These are phyloP conservation scores for Aphidius colemani DNA, from an alignment of 2,888 invertebrate genomes.

Conservation along the genomic window DNA sequence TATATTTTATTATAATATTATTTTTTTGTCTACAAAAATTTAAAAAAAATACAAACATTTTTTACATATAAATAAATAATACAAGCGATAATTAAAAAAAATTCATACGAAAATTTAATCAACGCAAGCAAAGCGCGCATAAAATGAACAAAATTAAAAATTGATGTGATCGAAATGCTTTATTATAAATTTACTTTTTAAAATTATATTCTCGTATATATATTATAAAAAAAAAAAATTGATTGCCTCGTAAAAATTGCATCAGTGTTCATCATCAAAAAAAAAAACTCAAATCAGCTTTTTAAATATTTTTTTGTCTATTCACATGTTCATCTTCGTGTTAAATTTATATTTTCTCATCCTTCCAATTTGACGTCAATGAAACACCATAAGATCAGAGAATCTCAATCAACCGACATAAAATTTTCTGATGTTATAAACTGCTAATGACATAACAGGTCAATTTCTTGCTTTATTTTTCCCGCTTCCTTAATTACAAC, in stretches of 20 bases:
- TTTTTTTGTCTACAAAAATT: neutral
- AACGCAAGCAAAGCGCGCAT: too few species aligned
- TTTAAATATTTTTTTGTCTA: conserved; percentile 4
- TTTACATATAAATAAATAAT: too few species aligned
- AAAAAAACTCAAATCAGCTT: conserved; percentile 1
- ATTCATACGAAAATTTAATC: too few species aligned
- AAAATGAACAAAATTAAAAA: too few species aligned
- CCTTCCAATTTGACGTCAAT: conserved; percentile 48
- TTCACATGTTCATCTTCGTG: conserved; percentile 7
- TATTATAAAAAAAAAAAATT: too few species aligned
- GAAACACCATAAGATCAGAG: conserved; percentile 38
- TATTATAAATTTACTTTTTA: too few species aligned
- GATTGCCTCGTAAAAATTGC: too few species aligned
- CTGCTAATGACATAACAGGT: conserved; percentile 38
- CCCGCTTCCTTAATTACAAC: conserved; percentile 24
- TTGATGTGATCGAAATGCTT: too few species aligned
- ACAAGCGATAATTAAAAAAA: too few species aligned
- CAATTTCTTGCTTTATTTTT: conserved; percentile 17
- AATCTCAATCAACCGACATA: conserved; percentile 27
- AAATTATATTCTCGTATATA: too few species aligned
- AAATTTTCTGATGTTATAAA: conserved; percentile 29
- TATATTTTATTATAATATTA: neutral
- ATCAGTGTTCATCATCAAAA: too few species aligned
- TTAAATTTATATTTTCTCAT: neutral
- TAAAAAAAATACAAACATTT: conserved; percentile 7